Base-by-base conservation (phyloP, 2,888 invertebrate genomes). In the Aradus depressus region DNA sequence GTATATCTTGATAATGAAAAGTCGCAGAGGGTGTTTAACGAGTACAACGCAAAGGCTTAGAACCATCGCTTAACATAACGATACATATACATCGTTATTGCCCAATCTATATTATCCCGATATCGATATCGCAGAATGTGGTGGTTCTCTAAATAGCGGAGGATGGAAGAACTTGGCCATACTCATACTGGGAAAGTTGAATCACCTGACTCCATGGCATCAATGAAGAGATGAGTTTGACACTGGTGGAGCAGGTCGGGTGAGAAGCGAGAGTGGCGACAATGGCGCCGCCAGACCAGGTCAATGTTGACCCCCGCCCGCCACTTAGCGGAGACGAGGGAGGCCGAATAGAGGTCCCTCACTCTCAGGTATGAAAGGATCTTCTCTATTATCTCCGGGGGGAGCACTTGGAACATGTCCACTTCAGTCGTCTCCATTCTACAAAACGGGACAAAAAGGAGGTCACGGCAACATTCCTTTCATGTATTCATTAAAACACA, bases 241-340 rank as follows among this genome's bases (percentile, higher is more conserved):
- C 35, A 35, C 35, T 35, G 35, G 4, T 39, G 4, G 6, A 14
- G 34, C n/a, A n/a, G n/a, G n/a, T 6, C 21, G 19, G 22, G 2
- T 3, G 32, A 12, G 18, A 50, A 50, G 10, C 21, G 35, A 12
- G 37, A 25, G 3, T 23, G 23, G 4, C 16, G 50, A n/a, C 50
- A 50, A 14, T 50, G 50, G 6, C 26, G 19, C 6, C 50, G 25
- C 56, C 56, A 56, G 2, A 56, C n/a, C 3, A 39, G 16, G 21
- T 53, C 50, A n/a, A 32, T 31, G 34, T 56, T 56, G 31, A 52
- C 21, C 1, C 31, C 39, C 4, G 49, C 16, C 5, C 54, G 42
- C 56, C 56, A 56, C 22, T 28, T 21, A 19, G 31, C 35, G n/a
- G 49, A 52, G 8, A 56, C 56, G 12, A 31, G 19, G 1, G 52